A percentile compares a stretch with the other conserved stretches of the same genome.
phyloP scores from a whole-genome alignment of 1,140 invertebrate genomes.

The Drosophila albomicans region DNA sequence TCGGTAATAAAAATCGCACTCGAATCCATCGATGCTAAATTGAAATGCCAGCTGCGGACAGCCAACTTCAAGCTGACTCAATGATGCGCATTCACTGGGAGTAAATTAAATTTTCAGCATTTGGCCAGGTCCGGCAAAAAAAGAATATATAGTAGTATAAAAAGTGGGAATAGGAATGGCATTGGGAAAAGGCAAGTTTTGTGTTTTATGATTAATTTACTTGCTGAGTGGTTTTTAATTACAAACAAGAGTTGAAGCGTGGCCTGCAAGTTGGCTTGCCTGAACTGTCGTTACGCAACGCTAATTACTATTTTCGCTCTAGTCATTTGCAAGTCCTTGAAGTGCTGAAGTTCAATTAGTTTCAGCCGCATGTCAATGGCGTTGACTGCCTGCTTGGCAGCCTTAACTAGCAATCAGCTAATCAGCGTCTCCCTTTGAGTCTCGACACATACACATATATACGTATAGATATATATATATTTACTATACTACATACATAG shows the following conservation, averaged over 20 bases:
- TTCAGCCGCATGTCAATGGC: constrained; percentile 76
- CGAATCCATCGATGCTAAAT: constrained; percentile 42
- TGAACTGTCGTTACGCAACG: constrained; percentile 76
- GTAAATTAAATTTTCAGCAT: constrained; percentile 66
- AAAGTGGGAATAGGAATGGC: not conserved
- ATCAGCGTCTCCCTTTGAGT: constrained; percentile 54
- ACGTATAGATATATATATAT: not conserved
- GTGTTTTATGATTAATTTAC: constrained; percentile 81
- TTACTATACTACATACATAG: no score
- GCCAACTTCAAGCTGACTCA: not conserved
- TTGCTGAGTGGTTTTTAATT: constrained; percentile 83
- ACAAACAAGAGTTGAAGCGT: constrained; percentile 77
- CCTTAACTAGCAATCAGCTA: constrained; percentile 68
- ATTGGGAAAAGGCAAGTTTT: constrained; percentile 35
- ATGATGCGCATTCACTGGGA: constrained; percentile 14
- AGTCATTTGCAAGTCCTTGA: constrained; percentile 82
- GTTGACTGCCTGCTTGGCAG: constrained; percentile 40
- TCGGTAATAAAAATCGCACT: constrained; percentile 57
- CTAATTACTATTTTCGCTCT: constrained; percentile 81
- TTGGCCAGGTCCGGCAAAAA: constrained; percentile 1
- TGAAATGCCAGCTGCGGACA: constrained; percentile 36
- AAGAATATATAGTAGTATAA: not conserved
- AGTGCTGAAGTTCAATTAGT: constrained; percentile 79
- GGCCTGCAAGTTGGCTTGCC: constrained; percentile 40
- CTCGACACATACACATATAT: constrained; percentile 25